Conservation (phyloP, 1,140 invertebrate genomes). For the Aphis craccivora region DNA sequence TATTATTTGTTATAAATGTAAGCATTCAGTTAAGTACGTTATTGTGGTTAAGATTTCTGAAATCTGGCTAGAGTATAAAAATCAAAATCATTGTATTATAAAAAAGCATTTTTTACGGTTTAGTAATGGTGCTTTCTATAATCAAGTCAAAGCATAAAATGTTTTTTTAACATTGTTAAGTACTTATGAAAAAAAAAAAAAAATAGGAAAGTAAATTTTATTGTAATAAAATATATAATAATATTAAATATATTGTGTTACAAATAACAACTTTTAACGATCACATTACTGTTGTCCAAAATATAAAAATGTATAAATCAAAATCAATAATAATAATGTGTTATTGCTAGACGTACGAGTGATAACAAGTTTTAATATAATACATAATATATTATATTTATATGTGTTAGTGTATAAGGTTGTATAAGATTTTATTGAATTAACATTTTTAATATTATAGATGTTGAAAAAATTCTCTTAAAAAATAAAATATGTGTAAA, state of each 20-base stretch:
- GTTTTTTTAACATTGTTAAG: conserved; percentile 12
- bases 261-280: not conserved
- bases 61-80: conserved; percentile 46
- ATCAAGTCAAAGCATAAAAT: conserved; percentile 1
- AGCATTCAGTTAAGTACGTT: not conserved
- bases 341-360: conserved; percentile 16
- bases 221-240: not conserved
- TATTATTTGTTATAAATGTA: conserved; percentile 12
- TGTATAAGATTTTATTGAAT: conserved; percentile 44
- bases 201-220: conserved; percentile 27
- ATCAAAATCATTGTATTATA: conserved; percentile 42
- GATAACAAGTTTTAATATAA: conserved; percentile 31
- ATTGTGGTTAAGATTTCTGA: conserved; percentile 18
- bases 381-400: not conserved
- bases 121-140: conserved; percentile 34
- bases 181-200: conserved; percentile 5
- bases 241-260: not conserved
- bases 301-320: conserved; percentile 5
- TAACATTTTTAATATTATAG: conserved; percentile 38
- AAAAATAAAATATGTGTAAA: conserved; percentile 37
- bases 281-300: not conserved
- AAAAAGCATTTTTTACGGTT: conserved; percentile 29
- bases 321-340: conserved; percentile 26
- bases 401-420: conserved; percentile 35
- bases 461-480: conserved; percentile 26